Evolutionary conservation across 2,797 vertebrate species (phyloP).

Genomic region (Phoeniculus purpureus): DNA sequence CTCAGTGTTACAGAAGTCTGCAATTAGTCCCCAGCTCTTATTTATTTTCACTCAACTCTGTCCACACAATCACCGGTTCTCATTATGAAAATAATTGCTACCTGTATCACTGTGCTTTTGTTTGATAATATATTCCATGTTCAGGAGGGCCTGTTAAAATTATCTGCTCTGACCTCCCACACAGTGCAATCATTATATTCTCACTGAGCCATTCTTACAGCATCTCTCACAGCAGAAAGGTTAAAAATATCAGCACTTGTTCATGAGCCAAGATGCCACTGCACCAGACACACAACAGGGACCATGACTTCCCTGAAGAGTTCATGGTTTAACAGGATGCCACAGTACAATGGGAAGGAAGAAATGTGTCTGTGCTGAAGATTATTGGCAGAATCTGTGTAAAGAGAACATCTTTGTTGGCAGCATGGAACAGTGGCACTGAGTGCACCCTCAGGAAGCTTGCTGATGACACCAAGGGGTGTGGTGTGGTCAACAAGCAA

Average conservation of each 20-base stretch:
- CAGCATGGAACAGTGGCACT: too few relatives aligned
- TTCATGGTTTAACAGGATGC: not conserved
- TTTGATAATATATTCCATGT: slow-evolving; percentile 55
- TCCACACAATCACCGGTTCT: slow-evolving; percentile 37
- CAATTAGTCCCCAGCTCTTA: slow-evolving; percentile 23
- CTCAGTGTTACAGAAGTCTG: not conserved
- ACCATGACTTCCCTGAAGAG: not conserved
- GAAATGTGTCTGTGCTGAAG: not conserved
- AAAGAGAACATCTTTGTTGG: not conserved
- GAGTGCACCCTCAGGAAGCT: too few relatives aligned
- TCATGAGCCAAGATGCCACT: not conserved
- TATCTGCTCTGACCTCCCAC: slow-evolving; percentile 43
- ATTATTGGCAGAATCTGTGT: not conserved
- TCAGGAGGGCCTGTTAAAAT: slow-evolving; percentile 53
- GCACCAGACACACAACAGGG: not conserved
- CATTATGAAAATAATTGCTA: slow-evolving; percentile 60
- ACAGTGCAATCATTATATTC: slow-evolving; percentile 10
- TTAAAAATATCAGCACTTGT: slow-evolving; percentile 12
- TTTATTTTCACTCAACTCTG: slow-evolving; percentile 17
- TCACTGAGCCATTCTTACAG: not conserved
- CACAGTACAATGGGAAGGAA: not conserved
- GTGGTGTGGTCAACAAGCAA: too few relatives aligned
- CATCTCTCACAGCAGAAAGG: not conserved
- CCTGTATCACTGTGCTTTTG: slow-evolving; percentile 27
- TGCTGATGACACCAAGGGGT: too few relatives aligned